These are phyloP conservation scores for Aromia moschata DNA, from an alignment of 2,888 invertebrate species.

Conservation along the genomic window DNA sequence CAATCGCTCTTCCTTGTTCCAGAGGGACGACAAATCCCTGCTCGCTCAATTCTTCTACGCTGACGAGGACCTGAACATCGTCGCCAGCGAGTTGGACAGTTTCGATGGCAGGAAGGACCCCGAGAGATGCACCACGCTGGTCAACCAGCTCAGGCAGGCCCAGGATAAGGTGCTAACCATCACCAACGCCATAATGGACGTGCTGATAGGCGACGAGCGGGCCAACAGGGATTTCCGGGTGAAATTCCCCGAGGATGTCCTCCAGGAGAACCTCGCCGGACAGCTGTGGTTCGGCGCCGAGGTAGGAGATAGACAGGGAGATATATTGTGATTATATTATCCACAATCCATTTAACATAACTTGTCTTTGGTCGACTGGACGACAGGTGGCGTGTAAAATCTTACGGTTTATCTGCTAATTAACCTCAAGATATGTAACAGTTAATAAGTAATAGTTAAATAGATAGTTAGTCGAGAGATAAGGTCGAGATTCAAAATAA, in stretches of 20 bases:
- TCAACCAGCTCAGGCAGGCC: conserved; percentile 92
- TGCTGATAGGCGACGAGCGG: conserved; percentile 84
- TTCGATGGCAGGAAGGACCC: conserved; percentile 99
- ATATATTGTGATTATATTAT: too few relatives aligned
- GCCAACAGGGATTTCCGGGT: conserved; percentile 95
- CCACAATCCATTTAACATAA: too few relatives aligned
- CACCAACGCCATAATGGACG: conserved; percentile 95
- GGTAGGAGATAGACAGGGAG: too few relatives aligned
- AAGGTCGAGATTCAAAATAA: too few relatives aligned
- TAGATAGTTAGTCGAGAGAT: too few relatives aligned
- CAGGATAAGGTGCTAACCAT: conserved; percentile 92
- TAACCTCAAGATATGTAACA: too few relatives aligned
- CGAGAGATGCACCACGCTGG: conserved; percentile 93
- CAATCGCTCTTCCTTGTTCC: too few relatives aligned
- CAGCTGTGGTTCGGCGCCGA: conserved; percentile 99
- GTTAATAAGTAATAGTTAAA: too few relatives aligned
- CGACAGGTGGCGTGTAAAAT: too few relatives aligned
- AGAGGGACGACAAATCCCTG: conserved; percentile 93
- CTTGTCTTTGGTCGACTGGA: too few relatives aligned
- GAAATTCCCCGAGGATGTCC: conserved; percentile 98
- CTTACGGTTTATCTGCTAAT: too few relatives aligned
- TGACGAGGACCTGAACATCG: conserved; percentile 93
- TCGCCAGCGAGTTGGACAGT: conserved; percentile 96
- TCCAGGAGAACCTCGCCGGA: conserved; percentile 97
- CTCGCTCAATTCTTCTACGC: conserved; percentile 98